These are phyloP conservation scores for Glyptemys insculpta DNA, from an alignment of 2,797 vertebrate genomes.

Conservation along the genomic window DNA sequence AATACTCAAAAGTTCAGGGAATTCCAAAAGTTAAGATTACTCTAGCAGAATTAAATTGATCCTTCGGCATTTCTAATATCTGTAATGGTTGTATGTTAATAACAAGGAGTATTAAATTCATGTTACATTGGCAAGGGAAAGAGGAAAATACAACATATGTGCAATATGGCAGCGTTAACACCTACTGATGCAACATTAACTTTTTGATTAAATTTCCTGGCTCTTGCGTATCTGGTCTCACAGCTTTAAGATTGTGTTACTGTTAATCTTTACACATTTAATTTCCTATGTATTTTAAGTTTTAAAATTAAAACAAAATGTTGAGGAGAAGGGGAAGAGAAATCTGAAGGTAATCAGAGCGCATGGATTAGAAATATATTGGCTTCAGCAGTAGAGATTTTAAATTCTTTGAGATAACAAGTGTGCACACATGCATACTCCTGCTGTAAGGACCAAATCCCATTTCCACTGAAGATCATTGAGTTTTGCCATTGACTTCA, in stretches of 20 bases:
- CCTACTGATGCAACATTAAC: conserved; percentile 59
- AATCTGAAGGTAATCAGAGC: conserved; percentile 8
- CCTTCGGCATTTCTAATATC: conserved; percentile 68
- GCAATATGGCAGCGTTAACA: conserved; percentile 58
- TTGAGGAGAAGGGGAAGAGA: not conserved
- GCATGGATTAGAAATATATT: not conserved
- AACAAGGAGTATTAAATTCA: conserved; percentile 62
- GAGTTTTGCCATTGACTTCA: not conserved
- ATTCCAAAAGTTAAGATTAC: conserved; percentile 67
- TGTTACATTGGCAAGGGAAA: conserved; percentile 61
- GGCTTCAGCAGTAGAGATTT: not conserved
- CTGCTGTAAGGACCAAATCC: conserved; percentile 9
- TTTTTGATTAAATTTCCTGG: conserved; percentile 24
- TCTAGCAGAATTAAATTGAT: conserved; percentile 67
- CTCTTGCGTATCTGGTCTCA: not conserved
- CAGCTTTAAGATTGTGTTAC: conserved; percentile 53
- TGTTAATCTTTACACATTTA: conserved; percentile 58
- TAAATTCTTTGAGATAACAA: conserved; percentile 17
- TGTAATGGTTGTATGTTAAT: conserved; percentile 68
- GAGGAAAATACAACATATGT: conserved; percentile 18
- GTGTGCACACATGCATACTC: rapidly evolving
- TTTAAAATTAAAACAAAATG: conserved; percentile 15
- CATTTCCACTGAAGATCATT: not conserved
- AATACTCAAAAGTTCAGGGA: not conserved
- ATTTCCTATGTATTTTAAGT: not conserved